Percentiles rank a stretch among this genome's conserved stretches.
Conservation (phyloP, 1,140 invertebrate species). For the Bombus sibiricus region DNA sequence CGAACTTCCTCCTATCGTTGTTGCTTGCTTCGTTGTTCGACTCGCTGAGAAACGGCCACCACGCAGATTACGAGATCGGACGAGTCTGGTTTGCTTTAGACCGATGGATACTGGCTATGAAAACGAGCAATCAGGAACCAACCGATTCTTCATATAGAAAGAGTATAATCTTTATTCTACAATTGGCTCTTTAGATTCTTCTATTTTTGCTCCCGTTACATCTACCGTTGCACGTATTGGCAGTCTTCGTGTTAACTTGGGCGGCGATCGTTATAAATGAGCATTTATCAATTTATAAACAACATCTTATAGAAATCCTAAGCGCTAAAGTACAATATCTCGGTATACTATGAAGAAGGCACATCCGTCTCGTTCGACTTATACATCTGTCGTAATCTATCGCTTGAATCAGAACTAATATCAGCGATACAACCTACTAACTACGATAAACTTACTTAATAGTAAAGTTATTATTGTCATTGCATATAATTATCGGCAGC, state of each 20-base stretch:
- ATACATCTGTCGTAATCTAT: conserved; percentile 72
- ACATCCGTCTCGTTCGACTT: conserved; percentile 70
- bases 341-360: conserved; percentile 66
- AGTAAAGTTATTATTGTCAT: conserved; percentile 49
- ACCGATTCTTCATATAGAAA: conserved; percentile 7
- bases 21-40: conserved; percentile 9
- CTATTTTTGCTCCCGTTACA: conserved; percentile 18
- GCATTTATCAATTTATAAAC: conserved; percentile 52
- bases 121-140: background rate
- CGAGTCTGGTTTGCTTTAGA: too few relatives aligned
- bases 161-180: conserved; percentile 43
- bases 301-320: conserved; percentile 4
- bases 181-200: conserved; percentile 1
- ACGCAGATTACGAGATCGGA: background rate
- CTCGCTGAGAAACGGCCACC: conserved; percentile 11
- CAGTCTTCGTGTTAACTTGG: conserved; percentile 76
- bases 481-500: conserved; percentile 51
- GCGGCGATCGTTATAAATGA: conserved; percentile 66
- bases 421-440: conserved; percentile 37
- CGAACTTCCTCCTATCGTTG: conserved; percentile 33
- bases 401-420: conserved; percentile 72
- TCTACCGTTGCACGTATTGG: conserved; percentile 68
- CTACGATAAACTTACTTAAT: conserved; percentile 54
- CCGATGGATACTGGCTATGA: background rate
- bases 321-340: conserved; percentile 12